These are phyloP conservation scores for Caenorhabditis sp. DNA, from an alignment of 2,888 invertebrate species.

Conservation along the genomic window DNA sequence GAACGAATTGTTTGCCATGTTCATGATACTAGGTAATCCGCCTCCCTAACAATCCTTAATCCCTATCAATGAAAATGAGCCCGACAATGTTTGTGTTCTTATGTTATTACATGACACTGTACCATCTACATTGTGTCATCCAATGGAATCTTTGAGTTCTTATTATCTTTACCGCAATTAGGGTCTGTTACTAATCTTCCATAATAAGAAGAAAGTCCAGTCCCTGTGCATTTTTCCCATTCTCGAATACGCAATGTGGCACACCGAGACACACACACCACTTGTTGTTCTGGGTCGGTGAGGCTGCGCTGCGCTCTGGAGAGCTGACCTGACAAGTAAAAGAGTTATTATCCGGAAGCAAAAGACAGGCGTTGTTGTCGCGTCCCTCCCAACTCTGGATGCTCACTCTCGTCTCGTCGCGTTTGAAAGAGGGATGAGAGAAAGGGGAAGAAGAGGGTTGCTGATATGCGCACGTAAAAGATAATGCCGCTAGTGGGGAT, in stretches of 20 bases:
- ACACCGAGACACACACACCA: constrained; percentile 35
- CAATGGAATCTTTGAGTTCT: no score
- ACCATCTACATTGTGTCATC: no score
- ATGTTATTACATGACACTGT: neutral
- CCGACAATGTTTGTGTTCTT: constrained; percentile 3
- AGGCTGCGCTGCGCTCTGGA: constrained; percentile 15
- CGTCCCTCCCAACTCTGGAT: neutral
- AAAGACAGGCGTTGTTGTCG: constrained; percentile 34
- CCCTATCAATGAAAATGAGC: no score
- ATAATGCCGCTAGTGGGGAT: constrained; percentile 50
- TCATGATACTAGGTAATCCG: no score
- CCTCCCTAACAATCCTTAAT: no score
- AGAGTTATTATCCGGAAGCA: constrained; percentile 64
- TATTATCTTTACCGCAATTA: neutral
- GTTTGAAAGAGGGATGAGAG: constrained; percentile 5
- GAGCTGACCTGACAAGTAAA: constrained; percentile 66
- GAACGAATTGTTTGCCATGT: no score
- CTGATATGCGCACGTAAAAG: constrained; percentile 60
- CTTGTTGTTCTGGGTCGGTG: constrained; percentile 41
- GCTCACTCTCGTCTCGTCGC: constrained; percentile 21
- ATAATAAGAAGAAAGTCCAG: neutral
- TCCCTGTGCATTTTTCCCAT: neutral
- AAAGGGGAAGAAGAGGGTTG: neutral
- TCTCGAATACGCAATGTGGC: constrained; percentile 55
- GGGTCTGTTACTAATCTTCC: neutral